These are phyloP conservation scores for Dolichallabes microphthalmus DNA, from an alignment of 2,113 vertebrate species.

Conservation along the genomic window DNA sequence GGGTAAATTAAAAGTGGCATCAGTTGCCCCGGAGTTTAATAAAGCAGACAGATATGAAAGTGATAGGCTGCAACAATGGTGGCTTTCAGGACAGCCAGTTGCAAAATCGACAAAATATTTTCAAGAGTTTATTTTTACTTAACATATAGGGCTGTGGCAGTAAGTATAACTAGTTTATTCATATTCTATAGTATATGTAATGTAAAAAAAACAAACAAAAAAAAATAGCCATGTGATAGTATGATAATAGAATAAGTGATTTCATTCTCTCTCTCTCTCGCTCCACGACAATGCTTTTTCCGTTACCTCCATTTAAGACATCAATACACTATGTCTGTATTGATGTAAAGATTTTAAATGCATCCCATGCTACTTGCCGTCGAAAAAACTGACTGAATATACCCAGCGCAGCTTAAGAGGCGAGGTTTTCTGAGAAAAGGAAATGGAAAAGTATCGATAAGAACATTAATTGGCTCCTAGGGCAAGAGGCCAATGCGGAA, in stretches of 20 bases:
- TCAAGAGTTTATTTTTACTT: not conserved
- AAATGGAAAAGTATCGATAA: conserved; percentile 22
- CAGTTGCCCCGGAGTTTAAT: conserved; percentile 29
- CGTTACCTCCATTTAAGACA: not conserved
- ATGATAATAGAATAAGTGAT: not conserved
- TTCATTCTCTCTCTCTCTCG: not conserved
- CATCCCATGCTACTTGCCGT: not conserved
- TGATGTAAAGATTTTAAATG: not conserved
- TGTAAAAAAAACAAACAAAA: not conserved
- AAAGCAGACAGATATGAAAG: conserved; percentile 36
- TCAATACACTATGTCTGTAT: not conserved
- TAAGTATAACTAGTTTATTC: not conserved
- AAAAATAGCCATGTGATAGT: not conserved
- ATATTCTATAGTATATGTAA: not conserved
- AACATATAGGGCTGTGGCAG: not conserved
- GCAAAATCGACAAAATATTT: not conserved
- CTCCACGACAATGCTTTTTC: not conserved
- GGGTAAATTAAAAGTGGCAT: conserved; percentile 44
- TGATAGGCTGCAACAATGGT: conserved; percentile 34
- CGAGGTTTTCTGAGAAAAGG: not conserved
- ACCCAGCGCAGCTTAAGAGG: not conserved
- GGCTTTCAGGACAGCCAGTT: conserved; percentile 10
- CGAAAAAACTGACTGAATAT: not conserved
- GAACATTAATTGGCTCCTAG: not conserved
- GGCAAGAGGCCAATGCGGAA: not conserved